Evolutionary conservation across 2,113 vertebrate genomes (phyloP), one percentile per base, ranked within the genome.

Genomic region (Pao palembangensis): DNA sequence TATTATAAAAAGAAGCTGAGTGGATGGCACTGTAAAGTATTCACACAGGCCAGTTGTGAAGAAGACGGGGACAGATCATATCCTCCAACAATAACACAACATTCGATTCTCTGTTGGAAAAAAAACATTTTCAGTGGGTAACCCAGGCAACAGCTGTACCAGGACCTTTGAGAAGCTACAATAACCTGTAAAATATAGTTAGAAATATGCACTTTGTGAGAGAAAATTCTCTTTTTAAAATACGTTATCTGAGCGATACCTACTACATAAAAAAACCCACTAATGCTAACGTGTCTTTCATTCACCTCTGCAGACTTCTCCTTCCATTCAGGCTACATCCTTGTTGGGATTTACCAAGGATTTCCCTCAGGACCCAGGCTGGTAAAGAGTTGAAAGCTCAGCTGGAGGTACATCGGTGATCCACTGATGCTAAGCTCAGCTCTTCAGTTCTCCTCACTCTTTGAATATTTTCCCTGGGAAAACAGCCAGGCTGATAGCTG

Each of bases 71-170:
- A 64, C 52, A 23, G 52, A 15, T 34, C 34, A 15, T 14, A 53
- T 51, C 47, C 55, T 44, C 5, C 34, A 34, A 70, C 61, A 57
- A 71, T 55, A 57, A 70, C 50, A 70, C 67, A 81, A 82, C 79
- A 74, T 81, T 82, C 75, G 69, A 46, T 63, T 69, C 56, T 64
- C 68, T 28, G 52, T 44, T 70, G 48, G 67, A 57, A 62, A 73
- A 73, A 58, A 44, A 68, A 78, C 67, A 72, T 65, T 71, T 76
- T 77, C 55, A 46, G 25, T 53, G 66, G 63, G 83, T 88, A 85
- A 78, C 85, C 82, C 54, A 61, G 85, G 85, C 84, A 87, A 86
- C 87, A 64, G 71, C 69, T 78, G 67, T 70, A 66, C 13, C 23
- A 46, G 54, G 59, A 56, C 56, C 51, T 55, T 57, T 23, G 7